Base-by-base conservation (phyloP, 2,797 vertebrate genomes). In the Babyrousa celebensis region DNA sequence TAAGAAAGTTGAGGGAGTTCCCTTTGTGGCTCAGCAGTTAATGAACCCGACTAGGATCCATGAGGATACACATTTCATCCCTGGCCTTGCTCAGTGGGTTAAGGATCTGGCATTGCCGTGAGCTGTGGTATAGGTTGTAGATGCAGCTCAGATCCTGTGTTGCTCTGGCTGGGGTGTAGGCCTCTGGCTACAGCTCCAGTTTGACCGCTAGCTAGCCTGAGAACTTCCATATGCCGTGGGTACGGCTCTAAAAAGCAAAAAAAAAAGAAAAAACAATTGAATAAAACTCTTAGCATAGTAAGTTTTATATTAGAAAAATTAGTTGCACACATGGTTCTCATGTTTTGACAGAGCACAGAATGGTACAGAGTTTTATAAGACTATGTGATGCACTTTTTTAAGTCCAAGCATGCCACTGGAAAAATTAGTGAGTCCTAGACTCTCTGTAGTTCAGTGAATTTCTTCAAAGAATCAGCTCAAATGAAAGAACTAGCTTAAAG, bases 391-490 rank as follows among this genome's bases (percentile, higher is more conserved):
- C 52, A 85, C 67, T 85, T 67, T 58, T 85, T 25, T 52, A 88
- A 4, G 40, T 75, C 82, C 62, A 77, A n/a, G 4, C 36, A 85
- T n/a, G 10, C 15, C 25, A 79, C 4, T 80, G 43, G 63, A 48
- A 88, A 87, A 70, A 65, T 48, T 7, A 58, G 12, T 52, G 10
- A 60, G 36, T 36, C 87, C 84, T 91, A 85, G 27, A 12, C 10
- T 71, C 25, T 65, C 65, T 32, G n/a, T 72, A 65, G 23, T 32
- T 88, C 60, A 75, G 6, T 43, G 52, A 58, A 2, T 91, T 89
- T 91, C 67, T 89, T 54, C n/a, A 7, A 89, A 91, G 65, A 77
- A 75, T 95, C 18, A 5, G 40, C 36, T 88, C 72, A 79, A 70
- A 89, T 77, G 58, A 85, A 86, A 94, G 25, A 94, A 83, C 6